Evolutionary conservation across 2,113 vertebrate genomes (phyloP), one percentile per base, ranked within the genome.

Genomic region (Cynopterus brachyotis): DNA sequence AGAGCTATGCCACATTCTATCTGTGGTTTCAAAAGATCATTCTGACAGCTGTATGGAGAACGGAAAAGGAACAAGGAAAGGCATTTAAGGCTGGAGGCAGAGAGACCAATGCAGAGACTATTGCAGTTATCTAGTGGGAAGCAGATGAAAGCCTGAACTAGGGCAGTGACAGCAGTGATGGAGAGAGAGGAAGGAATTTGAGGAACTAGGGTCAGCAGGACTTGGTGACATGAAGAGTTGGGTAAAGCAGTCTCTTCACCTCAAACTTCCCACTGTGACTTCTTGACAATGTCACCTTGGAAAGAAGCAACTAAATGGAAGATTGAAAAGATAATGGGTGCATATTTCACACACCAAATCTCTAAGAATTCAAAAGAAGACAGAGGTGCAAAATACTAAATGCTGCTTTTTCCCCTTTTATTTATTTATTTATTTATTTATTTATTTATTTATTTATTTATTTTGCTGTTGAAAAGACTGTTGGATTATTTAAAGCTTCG

Each of bases 311-410:
- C 91, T 85, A 94, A 62, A 84, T 53, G 7, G 60, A 80, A 95
- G 72, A 79, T 35, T 88, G 91, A 85, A 96, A 88, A 84, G 79
- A 78, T 90, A 95, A 73, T 84, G 24, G 90, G 62, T 89, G 47
- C 60, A 67, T n/a, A 84, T 93, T 94, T 95, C 78, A 96, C 73
- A 91, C 37, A 37, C 32, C 32, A 92, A 78, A 82, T 87, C 57
- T 88, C 72, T 85, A 35, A 96, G 72, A 66, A 84, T 62, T 92
- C 35, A 53, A n/a, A 83, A 60, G 62, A 50, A 94, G 82, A 93
- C 59, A 76, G 80, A 96, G 67, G 66, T 75, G 24, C 3, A 6
- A 95, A 75, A 84, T 70, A 32, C 59, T 80, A 64, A 30, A 76
- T 66, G 59, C 42, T 78, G 62, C 26, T 55, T 85, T 26, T 69